Conservation (phyloP, 2,888 invertebrate species). For the Ophioninae sp. region DNA sequence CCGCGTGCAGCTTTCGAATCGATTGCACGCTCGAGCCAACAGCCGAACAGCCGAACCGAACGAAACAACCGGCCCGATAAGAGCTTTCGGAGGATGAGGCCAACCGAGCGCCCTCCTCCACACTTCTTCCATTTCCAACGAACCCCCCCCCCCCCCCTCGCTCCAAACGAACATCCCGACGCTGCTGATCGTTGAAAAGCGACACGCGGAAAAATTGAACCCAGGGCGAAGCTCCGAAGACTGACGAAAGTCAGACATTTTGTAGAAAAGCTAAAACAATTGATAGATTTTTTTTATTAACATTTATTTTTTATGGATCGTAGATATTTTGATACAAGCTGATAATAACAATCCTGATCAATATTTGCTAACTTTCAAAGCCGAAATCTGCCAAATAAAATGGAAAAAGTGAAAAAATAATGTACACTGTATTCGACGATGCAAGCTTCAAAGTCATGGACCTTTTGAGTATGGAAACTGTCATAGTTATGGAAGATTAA, state of each 20-base stretch:
- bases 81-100: constrained; percentile 50
- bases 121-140: constrained; percentile 1
- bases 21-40: constrained; percentile 64
- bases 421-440: too few species aligned
- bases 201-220: constrained; percentile 18
- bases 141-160: not conserved
- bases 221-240: not conserved
- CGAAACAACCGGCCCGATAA: constrained; percentile 62
- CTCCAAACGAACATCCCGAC: not conserved
- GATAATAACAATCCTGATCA: too few species aligned
- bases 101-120: constrained; percentile 8
- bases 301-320: not conserved
- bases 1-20: constrained; percentile 61
- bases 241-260: not conserved
- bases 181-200: not conserved
- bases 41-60: constrained; percentile 61
- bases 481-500: not conserved
- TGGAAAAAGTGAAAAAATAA: too few species aligned
- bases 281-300: not conserved
- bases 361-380: too few species aligned
- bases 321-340: too few species aligned
- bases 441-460: too few species aligned
- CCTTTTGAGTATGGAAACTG: too few species aligned
- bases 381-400: too few species aligned
- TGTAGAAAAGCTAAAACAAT: not conserved